phyloP scores from a whole-genome alignment of 2,797 vertebrate genomes.

The Xenops minutus region DNA sequence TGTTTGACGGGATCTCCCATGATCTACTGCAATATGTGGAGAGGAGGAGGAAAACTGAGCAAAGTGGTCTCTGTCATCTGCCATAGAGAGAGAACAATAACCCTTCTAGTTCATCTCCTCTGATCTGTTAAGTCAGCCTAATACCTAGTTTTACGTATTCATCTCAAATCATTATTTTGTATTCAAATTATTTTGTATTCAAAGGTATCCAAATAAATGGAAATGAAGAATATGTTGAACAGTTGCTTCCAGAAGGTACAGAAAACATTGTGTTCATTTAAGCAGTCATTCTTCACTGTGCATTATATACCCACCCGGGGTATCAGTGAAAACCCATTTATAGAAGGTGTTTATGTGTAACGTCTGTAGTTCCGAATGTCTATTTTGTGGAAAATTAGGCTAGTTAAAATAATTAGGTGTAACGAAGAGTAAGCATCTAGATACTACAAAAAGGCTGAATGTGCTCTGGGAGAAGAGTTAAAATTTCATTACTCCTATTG shows the following conservation, averaged over 20 bases:
- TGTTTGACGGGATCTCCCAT: not conserved
- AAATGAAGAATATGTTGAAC: not conserved
- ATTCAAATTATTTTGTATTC: not conserved
- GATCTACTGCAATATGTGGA: not conserved
- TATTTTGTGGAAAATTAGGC: slow-evolving; percentile 4
- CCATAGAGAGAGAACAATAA: not conserved
- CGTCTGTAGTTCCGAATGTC: not conserved
- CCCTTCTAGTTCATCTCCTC: not conserved
- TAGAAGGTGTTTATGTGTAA: not conserved
- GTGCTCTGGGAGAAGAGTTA: not conserved
- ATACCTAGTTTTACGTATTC: not conserved
- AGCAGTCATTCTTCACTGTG: not conserved
- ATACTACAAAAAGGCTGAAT: not conserved
- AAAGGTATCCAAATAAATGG: not conserved
- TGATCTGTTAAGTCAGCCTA: not conserved
- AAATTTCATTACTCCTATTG: not conserved
- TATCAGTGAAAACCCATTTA: not conserved
- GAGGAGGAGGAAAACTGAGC: not conserved
- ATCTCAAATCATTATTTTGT: not conserved
- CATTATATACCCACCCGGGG: accelerated
- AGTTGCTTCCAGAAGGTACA: not conserved
- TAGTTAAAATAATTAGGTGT: not conserved
- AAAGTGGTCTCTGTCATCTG: not conserved
- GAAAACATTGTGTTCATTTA: not conserved
- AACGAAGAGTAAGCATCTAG: not conserved